Percentiles rank a stretch among this genome's conserved stretches.
phyloP scores from a whole-genome alignment of 1,140 invertebrate genomes.

The Panagrolaimus sp. region DNA sequence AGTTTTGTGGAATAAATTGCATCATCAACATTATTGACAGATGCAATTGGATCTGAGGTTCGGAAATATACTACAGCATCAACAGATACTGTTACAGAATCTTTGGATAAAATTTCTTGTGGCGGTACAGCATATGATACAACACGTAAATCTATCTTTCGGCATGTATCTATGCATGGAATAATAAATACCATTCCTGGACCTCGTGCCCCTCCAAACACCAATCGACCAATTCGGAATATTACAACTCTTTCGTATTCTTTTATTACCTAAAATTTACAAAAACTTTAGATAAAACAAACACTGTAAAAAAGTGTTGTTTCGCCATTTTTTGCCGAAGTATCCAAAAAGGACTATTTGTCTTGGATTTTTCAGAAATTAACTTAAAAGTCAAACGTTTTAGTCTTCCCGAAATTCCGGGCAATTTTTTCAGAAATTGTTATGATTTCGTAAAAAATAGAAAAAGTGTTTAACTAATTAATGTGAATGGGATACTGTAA shows the following conservation, averaged over 20 bases:
- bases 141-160: constrained; percentile 67
- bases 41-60: constrained; percentile 59
- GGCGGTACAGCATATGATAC: constrained; percentile 59
- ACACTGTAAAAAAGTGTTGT: neutral
- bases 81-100: constrained; percentile 55
- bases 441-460: too few relatives aligned
- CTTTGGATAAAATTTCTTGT: constrained; percentile 58
- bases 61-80: constrained; percentile 59
- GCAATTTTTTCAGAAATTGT: too few relatives aligned
- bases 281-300: neutral
- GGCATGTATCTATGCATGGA: constrained; percentile 82
- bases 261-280: constrained; percentile 52
- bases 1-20: constrained; percentile 63
- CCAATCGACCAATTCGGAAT: constrained; percentile 57
- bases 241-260: constrained; percentile 60
- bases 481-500: too few relatives aligned
- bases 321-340: neutral
- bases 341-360: too few relatives aligned
- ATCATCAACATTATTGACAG: constrained; percentile 63
- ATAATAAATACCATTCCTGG: constrained; percentile 73
- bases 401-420: too few relatives aligned
- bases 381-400: too few relatives aligned
- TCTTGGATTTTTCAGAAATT: too few relatives aligned
- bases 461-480: too few relatives aligned
- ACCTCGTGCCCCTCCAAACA: constrained; percentile 58